Evolutionary conservation across 1,140 invertebrate genomes (phyloP), one percentile per base, ranked within the genome.

Genomic region (Hylaeus anthracinus): DNA sequence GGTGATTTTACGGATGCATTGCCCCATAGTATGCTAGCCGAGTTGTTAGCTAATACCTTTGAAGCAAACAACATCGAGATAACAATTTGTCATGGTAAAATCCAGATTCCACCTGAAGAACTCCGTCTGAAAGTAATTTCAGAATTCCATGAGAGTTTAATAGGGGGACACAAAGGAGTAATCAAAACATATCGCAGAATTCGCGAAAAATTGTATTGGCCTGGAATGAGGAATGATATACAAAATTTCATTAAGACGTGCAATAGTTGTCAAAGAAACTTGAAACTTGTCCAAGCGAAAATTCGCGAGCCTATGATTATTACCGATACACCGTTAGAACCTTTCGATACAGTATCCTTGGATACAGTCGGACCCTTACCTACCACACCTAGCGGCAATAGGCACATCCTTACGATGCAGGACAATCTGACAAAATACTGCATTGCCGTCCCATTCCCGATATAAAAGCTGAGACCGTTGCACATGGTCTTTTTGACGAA

Each of bases 81-180:
- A 61, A 61, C 60, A 39, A 2, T 61, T 6, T 61, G 60, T 10
- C 2, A 1, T 1, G 60, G 60, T 4, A 61, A 64, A 1, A 43
- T 64, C 1, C 39, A 41, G 14, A 5, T 64, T 4, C 39, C 61
- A 14, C 61, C 61, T 10, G 39, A 43, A 1, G 39, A 64, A 41
- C 61, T 43, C 10, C 58, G 58, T 2, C 26, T 2, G 26, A 61
- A 61, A 53, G 37, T 41, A 4, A 70, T 56, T 39, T 15, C 43
- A 9, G 48, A 69, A 37, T 6, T 15, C 1, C 66, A 69, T 37
- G 10, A 3, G 0, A 69, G 51, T 37, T 37, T 69, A 55, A 12
- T 69, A 3, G 66, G 66, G 9, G 66, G 66, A 10, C 66, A 69
- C 3, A 69, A 69, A 55, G 66, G 66, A 1, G 66, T 69, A 37